Evolutionary conservation across 1,140 invertebrate species (phyloP), one percentile per base, ranked within the genome.

Genomic region (Drosophila ercepeae): DNA sequence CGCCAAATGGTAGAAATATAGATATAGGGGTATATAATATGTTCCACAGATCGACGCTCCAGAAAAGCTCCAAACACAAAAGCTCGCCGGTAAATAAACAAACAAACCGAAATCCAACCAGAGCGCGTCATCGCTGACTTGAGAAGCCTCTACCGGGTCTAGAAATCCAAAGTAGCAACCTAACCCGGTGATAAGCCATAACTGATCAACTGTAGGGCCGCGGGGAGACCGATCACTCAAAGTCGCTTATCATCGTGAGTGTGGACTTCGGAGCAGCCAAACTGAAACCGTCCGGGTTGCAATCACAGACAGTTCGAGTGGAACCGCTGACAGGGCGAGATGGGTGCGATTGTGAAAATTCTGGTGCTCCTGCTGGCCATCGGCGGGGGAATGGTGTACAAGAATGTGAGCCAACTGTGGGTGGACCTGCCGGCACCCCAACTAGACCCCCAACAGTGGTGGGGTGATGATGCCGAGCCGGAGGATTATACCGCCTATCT

Each of bases 401-500:
- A 75, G 45, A 69, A 68, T 7, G 25, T 74, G 2, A 72, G 39
- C 46, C 58, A 78, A 13, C 16, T 72, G 6, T 71, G 72, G 46
- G 78, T 49, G 4, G 81, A 86, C 14, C 16, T 86, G 29, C 64
- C 78, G 0, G 48, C 42, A 0, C 89, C 89, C 3, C 34, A 69
- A 21, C 34, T 91, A 27, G 60, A 83, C 8, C 9, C 49, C 0
- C 54, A 90, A 34, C 59, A 90, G 65, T 91, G 89, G 86, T 91
- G 89, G 89, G 89, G 89, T 21, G 89, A 91, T 54, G 89, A 64
- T 18, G 86, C 70, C 0, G 36, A 68, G 9, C 89, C 89, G 1
- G 67, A 57, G 49, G 86, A 91, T 4, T 90, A 89, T 27, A 70
- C 50, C 0, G 84, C 78, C 16, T 90, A 90, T 75, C 25, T 89